Percentiles rank a stretch among this genome's conserved stretches.
These are phyloP conservation scores for Diabrotica balteata DNA, from an alignment of 2,888 invertebrate species.

Conservation along the genomic window DNA sequence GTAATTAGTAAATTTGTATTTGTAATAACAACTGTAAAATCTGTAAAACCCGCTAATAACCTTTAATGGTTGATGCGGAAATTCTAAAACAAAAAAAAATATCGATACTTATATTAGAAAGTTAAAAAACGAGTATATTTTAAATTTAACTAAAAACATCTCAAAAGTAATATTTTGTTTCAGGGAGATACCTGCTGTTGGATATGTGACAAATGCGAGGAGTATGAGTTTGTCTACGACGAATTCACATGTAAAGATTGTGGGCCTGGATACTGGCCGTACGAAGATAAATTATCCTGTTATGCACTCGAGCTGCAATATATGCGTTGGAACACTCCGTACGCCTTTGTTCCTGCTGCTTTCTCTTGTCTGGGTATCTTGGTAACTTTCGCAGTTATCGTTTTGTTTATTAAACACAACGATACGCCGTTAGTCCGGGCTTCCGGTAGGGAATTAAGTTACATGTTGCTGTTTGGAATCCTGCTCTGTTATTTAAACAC, in stretches of 20 bases:
- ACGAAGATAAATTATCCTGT: constrained; percentile 68
- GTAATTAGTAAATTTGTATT: too few species aligned
- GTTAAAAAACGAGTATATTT: too few species aligned
- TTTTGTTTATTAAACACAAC: constrained; percentile 69
- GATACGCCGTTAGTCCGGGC: constrained; percentile 72
- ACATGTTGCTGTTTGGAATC: constrained; percentile 69
- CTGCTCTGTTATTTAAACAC: constrained; percentile 70
- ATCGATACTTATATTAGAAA: too few species aligned
- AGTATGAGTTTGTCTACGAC: constrained; percentile 71
- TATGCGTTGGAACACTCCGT: constrained; percentile 71
- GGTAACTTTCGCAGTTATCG: constrained; percentile 67
- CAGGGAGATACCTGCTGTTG: constrained; percentile 76
- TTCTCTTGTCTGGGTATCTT: constrained; percentile 70
- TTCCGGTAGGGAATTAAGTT: constrained; percentile 70
- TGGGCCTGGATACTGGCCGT: constrained; percentile 70
- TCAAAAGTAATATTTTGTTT: constrained; percentile 32
- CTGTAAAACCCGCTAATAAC: too few species aligned
- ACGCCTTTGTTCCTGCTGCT: constrained; percentile 69
- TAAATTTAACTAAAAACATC: too few species aligned
- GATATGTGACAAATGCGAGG: constrained; percentile 77
- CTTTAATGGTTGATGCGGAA: too few species aligned
- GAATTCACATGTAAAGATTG: constrained; percentile 72
- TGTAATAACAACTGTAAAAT: too few species aligned
- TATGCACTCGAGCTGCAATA: constrained; percentile 68
- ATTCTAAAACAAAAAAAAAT: too few species aligned